phyloP scores from a whole-genome alignment of 1,140 invertebrate species.

The Hermetia illucens region DNA sequence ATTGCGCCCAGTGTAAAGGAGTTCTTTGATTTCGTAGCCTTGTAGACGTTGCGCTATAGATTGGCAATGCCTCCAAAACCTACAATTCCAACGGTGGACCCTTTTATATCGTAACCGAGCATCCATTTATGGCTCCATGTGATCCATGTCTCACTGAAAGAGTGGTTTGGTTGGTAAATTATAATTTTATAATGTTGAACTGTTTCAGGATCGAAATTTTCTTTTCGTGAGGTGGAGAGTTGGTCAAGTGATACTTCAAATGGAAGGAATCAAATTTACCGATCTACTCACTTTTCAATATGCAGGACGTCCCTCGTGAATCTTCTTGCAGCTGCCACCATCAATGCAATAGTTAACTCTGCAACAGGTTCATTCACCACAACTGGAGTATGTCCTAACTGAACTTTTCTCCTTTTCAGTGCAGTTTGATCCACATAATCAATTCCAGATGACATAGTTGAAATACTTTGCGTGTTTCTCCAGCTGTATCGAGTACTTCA shows the following conservation, averaged over 20 bases:
- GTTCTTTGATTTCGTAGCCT: constrained; percentile 49
- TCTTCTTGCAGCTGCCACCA: constrained; percentile 57
- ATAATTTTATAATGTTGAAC: constrained; percentile 10
- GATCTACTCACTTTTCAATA: constrained; percentile 37
- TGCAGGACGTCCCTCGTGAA: constrained; percentile 53
- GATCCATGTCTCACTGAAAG: constrained; percentile 43
- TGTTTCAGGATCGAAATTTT: constrained; percentile 1
- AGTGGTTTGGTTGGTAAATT: neutral
- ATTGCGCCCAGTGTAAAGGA: constrained; percentile 54
- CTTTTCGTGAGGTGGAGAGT: neutral
- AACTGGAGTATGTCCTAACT: constrained; percentile 64
- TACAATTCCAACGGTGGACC: constrained; percentile 65
- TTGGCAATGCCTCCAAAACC: constrained; percentile 64
- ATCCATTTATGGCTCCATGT: constrained; percentile 48
- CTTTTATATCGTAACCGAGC: constrained; percentile 47
- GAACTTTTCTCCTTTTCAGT: constrained; percentile 47
- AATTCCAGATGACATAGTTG: constrained; percentile 76
- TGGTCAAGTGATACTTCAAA: neutral
- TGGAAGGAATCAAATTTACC: neutral
- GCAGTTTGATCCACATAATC: constrained; percentile 54
- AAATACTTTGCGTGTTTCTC: constrained; percentile 67
- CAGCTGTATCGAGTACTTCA: constrained; percentile 48
- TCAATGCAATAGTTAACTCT: constrained; percentile 62
- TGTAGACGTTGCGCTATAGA: constrained; percentile 50
- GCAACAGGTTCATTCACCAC: constrained; percentile 71